A percentile compares a stretch with the other conserved stretches of the same genome.
Conservation (phyloP, 1,140 invertebrate species). For the Neodiprion pinetum region DNA sequence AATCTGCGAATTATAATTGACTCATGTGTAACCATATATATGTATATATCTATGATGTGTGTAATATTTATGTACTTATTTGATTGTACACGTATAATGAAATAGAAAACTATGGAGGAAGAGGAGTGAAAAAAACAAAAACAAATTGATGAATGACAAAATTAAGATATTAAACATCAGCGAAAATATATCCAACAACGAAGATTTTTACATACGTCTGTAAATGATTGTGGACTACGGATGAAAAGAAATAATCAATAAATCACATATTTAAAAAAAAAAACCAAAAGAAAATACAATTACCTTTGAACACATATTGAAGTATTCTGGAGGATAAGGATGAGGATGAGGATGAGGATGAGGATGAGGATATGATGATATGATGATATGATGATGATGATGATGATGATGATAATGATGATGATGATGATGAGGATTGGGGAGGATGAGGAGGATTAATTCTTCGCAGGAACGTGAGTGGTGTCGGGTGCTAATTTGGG, state of each 20-base stretch:
- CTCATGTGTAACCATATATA: neutral
- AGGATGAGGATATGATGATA: neutral
- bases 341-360: neutral
- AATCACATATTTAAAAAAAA: neutral
- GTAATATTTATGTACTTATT: no score
- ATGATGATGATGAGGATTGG: neutral
- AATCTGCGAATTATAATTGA: neutral
- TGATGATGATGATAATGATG: neutral
- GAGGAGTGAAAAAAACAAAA: no score
- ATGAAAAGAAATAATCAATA: neutral
- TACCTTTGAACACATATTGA: neutral
- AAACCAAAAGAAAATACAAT: neutral
- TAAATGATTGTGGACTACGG: neutral
- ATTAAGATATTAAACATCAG: no score
- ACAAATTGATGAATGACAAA: no score
- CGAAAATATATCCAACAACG: neutral
- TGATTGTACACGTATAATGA: no score
- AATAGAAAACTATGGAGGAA: no score
- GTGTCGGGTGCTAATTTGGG: constrained; percentile 6
- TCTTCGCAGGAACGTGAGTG: constrained; percentile 2
- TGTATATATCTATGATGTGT: neutral
- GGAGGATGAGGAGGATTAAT: constrained; percentile 2
- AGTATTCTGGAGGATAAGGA: neutral
- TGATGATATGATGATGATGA: neutral
- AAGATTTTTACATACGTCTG: neutral